Conservation (phyloP, 2,113 vertebrate species). For the Paratilapia polleni region DNA sequence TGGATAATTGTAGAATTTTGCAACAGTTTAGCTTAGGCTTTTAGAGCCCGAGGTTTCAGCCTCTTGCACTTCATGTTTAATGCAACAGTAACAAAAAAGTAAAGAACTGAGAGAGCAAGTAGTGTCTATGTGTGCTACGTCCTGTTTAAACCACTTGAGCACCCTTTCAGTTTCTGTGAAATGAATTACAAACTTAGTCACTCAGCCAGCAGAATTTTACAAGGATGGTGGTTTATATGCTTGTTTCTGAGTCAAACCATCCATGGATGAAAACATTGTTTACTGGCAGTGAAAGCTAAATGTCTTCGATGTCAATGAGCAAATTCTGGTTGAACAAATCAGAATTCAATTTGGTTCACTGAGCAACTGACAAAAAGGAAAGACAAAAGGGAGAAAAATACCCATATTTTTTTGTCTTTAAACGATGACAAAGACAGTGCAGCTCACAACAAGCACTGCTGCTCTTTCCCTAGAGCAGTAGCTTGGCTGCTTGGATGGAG, state of each 20-base stretch:
- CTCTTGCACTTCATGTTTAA: conserved; percentile 27
- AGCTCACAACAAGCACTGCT: conserved; percentile 37
- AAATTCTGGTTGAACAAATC: conserved; percentile 40
- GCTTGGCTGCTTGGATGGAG: conserved; percentile 52
- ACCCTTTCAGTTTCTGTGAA: conserved; percentile 9
- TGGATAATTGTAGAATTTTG: conserved; percentile 26
- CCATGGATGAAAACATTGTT: conserved; percentile 43
- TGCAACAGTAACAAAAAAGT: conserved; percentile 15
- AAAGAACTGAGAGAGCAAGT: neutral
- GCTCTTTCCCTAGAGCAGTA: conserved; percentile 26
- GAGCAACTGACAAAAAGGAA: neutral
- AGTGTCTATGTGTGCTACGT: neutral
- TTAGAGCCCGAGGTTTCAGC: neutral
- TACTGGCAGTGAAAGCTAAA: conserved; percentile 41
- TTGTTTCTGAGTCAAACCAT: conserved; percentile 31
- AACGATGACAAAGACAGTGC: conserved; percentile 31
- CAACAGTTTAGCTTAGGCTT: neutral
- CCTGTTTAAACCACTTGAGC: conserved; percentile 7
- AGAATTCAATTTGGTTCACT: conserved; percentile 29
- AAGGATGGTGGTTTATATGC: conserved; percentile 3
- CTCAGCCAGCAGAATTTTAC: conserved; percentile 11
- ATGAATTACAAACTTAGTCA: conserved; percentile 1
- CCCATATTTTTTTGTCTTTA: neutral
- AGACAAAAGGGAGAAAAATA: neutral
- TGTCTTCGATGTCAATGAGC: conserved; percentile 26